phyloP scores from a whole-genome alignment of 2,888 invertebrate species.

The Sympetrum striolatum region DNA sequence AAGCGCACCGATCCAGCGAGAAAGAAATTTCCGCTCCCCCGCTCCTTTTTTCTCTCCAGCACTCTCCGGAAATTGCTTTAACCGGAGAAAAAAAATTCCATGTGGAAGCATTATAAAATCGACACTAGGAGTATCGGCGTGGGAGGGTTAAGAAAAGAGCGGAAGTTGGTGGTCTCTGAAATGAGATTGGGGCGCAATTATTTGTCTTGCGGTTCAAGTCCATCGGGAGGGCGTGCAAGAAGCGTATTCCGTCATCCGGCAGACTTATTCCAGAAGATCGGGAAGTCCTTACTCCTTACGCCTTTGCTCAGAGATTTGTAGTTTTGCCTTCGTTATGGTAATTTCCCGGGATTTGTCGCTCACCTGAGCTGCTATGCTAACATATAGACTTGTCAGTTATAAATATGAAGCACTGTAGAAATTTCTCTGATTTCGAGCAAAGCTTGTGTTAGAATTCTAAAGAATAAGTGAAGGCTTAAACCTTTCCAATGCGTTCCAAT shows the following conservation, averaged over 20 bases:
- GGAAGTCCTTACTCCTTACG: background rate
- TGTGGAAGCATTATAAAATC: background rate
- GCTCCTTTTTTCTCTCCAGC: background rate
- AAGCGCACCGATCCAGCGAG: background rate
- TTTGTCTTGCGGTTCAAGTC: background rate
- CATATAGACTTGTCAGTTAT: no score
- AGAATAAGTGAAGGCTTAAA: no score
- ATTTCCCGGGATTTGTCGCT: background rate
- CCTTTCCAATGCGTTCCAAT: no score
- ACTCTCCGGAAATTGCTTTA: conserved; percentile 37
- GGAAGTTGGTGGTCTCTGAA: background rate
- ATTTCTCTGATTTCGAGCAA: background rate
- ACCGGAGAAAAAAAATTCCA: background rate
- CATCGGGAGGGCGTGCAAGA: background rate
- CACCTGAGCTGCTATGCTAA: background rate
- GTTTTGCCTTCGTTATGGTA: background rate
- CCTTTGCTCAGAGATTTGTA: background rate
- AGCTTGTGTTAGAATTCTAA: background rate
- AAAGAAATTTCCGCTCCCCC: conserved; percentile 31
- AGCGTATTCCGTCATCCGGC: background rate
- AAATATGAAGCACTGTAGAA: no score
- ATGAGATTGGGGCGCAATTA: background rate
- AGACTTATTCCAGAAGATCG: background rate
- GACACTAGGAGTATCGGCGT: background rate
- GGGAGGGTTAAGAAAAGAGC: background rate